These are phyloP conservation scores for Enteromius unitaeniatus DNA, from an alignment of 2,797 vertebrate genomes.

Conservation along the genomic window DNA sequence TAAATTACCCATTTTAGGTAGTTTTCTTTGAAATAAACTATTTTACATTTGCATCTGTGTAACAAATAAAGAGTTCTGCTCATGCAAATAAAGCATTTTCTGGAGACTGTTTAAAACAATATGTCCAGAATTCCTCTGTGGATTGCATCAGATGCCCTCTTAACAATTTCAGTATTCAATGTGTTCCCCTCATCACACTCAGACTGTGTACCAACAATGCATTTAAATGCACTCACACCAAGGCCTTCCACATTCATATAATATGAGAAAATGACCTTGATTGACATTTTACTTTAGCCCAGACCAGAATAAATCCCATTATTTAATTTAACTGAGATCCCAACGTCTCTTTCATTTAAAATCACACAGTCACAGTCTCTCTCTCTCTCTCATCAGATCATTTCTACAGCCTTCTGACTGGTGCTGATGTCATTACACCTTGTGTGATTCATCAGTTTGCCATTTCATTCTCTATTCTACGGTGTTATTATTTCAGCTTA, in stretches of 20 bases:
- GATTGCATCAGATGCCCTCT: not conserved
- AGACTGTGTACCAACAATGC: not conserved
- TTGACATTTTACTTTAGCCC: not conserved
- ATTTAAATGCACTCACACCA: not conserved
- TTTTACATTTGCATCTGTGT: not conserved
- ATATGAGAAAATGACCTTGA: constrained; percentile 14
- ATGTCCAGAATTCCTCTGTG: not conserved
- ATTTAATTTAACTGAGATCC: not conserved
- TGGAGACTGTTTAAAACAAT: not conserved
- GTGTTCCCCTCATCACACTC: not conserved
- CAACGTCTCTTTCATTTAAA: not conserved
- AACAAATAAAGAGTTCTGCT: not conserved
- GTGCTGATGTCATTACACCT: constrained; percentile 5
- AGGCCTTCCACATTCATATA: not conserved
- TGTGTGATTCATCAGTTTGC: not conserved
- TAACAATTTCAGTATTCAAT: not conserved
- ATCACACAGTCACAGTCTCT: not conserved
- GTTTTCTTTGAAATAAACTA: not conserved
- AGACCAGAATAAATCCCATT: not conserved
- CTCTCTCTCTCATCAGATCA: constrained; percentile 10
- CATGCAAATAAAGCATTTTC: not conserved
- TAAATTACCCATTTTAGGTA: not conserved
- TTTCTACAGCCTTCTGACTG: not conserved
- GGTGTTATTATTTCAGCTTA: not conserved
- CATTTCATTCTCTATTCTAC: not conserved